These are phyloP conservation scores for Drosophila dunni DNA, from an alignment of 1,140 invertebrate genomes.

Conservation along the genomic window DNA sequence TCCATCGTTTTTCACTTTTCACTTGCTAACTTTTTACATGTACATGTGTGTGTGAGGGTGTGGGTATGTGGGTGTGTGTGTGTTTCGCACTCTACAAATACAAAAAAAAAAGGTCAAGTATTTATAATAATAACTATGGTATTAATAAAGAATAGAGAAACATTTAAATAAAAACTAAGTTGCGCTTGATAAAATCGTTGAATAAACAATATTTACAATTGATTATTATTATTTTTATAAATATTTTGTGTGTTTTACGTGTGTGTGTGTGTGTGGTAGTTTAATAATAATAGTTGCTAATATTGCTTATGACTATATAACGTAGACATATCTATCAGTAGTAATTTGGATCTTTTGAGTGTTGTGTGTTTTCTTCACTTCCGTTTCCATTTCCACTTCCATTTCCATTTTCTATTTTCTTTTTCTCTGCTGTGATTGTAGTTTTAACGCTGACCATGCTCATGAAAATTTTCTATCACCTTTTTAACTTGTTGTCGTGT, in stretches of 20 bases:
- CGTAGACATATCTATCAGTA: slow-evolving; percentile 77
- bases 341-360: slow-evolving; percentile 70
- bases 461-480: slow-evolving; percentile 73
- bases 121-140: slow-evolving; percentile 19
- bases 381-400: no score
- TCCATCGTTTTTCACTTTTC: slow-evolving; percentile 6
- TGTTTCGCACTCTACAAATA: slow-evolving; percentile 22
- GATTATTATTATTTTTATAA: slow-evolving; percentile 18
- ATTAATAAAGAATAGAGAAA: slow-evolving; percentile 43
- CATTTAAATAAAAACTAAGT: slow-evolving; percentile 56
- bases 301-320: slow-evolving; percentile 82
- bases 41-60: slow-evolving; percentile 29
- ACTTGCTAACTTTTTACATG: slow-evolving; percentile 40
- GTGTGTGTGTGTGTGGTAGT: slow-evolving; percentile 11
- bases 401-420: neutral
- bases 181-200: slow-evolving; percentile 69
- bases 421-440: slow-evolving; percentile 37
- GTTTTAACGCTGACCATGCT: slow-evolving; percentile 69
- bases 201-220: slow-evolving; percentile 71
- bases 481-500: slow-evolving; percentile 32
- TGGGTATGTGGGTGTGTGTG: slow-evolving; percentile 25
- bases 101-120: slow-evolving; percentile 38
- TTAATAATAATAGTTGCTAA: slow-evolving; percentile 68
- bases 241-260: no score
- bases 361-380: slow-evolving; percentile 25